phyloP scores from a whole-genome alignment of 2,113 vertebrate genomes.

The Bufo bufo region DNA sequence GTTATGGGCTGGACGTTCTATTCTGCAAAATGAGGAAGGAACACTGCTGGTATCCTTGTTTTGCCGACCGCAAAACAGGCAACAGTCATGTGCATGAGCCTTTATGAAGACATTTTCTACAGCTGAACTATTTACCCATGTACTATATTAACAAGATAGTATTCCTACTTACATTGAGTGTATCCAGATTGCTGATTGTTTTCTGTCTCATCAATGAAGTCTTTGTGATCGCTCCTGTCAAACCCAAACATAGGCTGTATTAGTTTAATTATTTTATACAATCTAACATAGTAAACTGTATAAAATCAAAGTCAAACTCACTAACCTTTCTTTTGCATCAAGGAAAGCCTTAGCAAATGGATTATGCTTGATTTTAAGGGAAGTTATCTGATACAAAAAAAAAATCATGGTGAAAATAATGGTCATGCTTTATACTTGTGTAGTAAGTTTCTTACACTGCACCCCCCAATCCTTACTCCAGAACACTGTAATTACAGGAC shows the following conservation, averaged over 20 bases:
- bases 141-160: constrained; percentile 26
- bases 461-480: no score
- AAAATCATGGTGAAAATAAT: background rate
- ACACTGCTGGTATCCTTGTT: no score
- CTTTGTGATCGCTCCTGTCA: constrained; percentile 80
- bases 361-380: constrained; percentile 98
- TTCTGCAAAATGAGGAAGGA: no score
- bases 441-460: background rate
- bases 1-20: no score
- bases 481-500: no score
- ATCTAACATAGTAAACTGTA: background rate
- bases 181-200: constrained; percentile 80
- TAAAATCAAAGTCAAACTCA: background rate
- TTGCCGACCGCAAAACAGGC: no score
- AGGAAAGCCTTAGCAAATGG: constrained; percentile 98
- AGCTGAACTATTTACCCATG: background rate
- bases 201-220: constrained; percentile 75
- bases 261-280: background rate
- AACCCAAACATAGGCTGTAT: constrained; percentile 30
- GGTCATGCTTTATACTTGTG: background rate
- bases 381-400: constrained; percentile 86
- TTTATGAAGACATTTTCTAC: background rate
- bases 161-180: constrained; percentile 76
- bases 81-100: no score
- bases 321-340: constrained; percentile 94